A percentile compares a stretch with the other conserved stretches of the same genome.
Evolutionary conservation across 2,113 vertebrate species (phyloP).

Genomic region (Xenopus borealis): DNA sequence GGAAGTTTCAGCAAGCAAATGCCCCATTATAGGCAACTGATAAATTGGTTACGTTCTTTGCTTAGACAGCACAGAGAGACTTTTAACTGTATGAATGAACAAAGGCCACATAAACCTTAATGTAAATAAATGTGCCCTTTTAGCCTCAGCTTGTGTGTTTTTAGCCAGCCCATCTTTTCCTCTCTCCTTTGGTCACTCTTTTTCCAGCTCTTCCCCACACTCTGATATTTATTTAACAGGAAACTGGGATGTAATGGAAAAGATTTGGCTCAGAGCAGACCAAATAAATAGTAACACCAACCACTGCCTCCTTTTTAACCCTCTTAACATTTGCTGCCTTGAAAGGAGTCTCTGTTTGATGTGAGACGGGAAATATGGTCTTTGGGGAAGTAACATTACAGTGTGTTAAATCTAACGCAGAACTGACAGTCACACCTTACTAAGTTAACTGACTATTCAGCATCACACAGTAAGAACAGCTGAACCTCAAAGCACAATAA

Average conservation of each 20-base stretch:
- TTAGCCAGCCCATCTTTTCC: too few relatives aligned
- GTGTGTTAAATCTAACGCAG: not conserved
- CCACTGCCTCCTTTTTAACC: not conserved
- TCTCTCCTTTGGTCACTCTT: not conserved
- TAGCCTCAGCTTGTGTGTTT: not conserved
- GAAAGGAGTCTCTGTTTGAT: conserved; percentile 9
- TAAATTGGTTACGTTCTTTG: too few relatives aligned
- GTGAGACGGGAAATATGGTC: not conserved
- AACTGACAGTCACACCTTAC: not conserved
- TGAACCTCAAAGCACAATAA: too few relatives aligned
- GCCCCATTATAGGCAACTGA: too few relatives aligned
- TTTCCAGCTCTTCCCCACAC: not conserved
- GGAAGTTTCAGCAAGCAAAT: too few relatives aligned
- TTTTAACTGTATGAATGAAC: not conserved
- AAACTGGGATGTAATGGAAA: not conserved
- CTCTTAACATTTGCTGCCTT: not conserved
- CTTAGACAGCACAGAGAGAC: too few relatives aligned
- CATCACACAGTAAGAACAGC: too few relatives aligned
- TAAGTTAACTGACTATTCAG: too few relatives aligned
- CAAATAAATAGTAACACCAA: conserved; percentile 20
- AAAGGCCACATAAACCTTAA: not conserved
- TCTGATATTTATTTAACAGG: conserved; percentile 15
- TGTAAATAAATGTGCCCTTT: not conserved
- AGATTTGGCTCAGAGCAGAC: conserved; percentile 17
- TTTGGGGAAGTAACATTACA: not conserved